These are phyloP conservation scores for Trinectes maculatus DNA, from an alignment of 2,113 vertebrate genomes.

Conservation along the genomic window DNA sequence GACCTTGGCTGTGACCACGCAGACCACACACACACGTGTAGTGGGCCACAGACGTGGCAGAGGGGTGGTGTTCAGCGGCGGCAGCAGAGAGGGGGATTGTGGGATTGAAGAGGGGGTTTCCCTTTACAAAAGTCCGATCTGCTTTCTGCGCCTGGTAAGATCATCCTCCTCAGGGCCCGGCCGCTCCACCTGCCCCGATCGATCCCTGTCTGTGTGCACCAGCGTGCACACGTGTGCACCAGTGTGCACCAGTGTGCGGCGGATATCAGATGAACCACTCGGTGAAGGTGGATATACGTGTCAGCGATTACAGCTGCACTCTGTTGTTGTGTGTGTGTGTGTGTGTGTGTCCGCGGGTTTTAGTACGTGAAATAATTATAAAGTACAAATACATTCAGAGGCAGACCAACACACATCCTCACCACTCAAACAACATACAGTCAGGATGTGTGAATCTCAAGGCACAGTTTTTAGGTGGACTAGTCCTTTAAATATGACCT, in stretches of 20 bases:
- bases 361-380: no score
- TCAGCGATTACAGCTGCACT: no score
- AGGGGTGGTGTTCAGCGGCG: slow-evolving; percentile 4
- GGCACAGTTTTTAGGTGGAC: no score
- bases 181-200: slow-evolving; percentile 51
- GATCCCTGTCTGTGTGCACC: slow-evolving; percentile 33
- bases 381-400: no score
- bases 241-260: background rate
- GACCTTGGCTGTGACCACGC: background rate
- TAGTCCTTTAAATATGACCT: background rate
- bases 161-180: slow-evolving; percentile 72
- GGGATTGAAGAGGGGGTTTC: slow-evolving; percentile 52
- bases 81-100: slow-evolving; percentile 50
- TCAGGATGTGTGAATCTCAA: no score
- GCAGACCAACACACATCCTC: no score
- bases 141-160: slow-evolving; percentile 69
- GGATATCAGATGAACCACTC: no score
- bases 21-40: slow-evolving; percentile 7
- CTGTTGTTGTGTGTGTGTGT: background rate
- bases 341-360: background rate
- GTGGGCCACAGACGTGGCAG: background rate
- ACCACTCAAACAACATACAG: no score
- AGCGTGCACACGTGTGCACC: background rate
- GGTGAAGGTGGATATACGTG: no score
- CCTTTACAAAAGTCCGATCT: slow-evolving; percentile 60